Conservation (phyloP, 2,113 vertebrate genomes). For the Platichthys flesus region DNA sequence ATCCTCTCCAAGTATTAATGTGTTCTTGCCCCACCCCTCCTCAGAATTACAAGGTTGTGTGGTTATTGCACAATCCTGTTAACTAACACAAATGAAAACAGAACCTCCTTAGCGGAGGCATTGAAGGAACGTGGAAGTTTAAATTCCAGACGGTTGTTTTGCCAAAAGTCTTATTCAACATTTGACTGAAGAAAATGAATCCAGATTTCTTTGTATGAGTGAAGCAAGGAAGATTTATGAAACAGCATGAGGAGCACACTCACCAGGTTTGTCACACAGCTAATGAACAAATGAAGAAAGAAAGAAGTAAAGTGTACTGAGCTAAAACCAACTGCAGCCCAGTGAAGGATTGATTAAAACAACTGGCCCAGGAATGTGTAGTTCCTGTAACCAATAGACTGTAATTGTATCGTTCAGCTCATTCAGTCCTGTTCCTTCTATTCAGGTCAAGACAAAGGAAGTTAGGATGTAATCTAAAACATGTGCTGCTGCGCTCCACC, state of each 20-base stretch:
- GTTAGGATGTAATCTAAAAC: slow-evolving; percentile 65
- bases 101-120: too few relatives aligned
- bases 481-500: slow-evolving; percentile 36
- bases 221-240: too few relatives aligned
- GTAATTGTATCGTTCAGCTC: slow-evolving; percentile 62
- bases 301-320: slow-evolving; percentile 10
- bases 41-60: too few relatives aligned
- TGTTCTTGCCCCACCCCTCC: not conserved
- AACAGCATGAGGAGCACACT: not conserved
- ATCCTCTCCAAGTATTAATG: not conserved
- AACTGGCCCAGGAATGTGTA: slow-evolving; percentile 43
- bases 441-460: slow-evolving; percentile 65
- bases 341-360: slow-evolving; percentile 26
- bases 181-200: not conserved
- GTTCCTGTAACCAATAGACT: slow-evolving; percentile 49
- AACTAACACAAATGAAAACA: too few relatives aligned
- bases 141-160: not conserved
- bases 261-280: slow-evolving; percentile 4
- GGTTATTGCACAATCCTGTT: too few relatives aligned
- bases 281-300: not conserved
- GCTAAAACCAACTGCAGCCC: not conserved
- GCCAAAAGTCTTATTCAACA: not conserved
- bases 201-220: not conserved
- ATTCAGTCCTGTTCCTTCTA: slow-evolving; percentile 28
- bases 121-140: not conserved